Conservation (phyloP, 92 coral and sea anemone species). For the Siderastrea siderea region DNA sequence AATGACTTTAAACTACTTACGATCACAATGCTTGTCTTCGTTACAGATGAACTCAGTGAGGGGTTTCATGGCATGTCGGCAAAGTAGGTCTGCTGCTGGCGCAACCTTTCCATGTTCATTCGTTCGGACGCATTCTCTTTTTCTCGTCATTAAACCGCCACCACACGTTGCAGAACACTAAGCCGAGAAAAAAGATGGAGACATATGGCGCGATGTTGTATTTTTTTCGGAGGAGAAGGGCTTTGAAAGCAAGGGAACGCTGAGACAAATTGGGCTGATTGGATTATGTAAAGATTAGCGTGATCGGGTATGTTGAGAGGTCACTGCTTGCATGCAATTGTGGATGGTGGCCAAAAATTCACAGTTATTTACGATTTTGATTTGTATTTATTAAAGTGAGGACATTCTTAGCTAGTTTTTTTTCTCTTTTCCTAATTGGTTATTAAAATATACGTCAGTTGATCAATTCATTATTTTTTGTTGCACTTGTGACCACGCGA, state of each 20-base stretch:
- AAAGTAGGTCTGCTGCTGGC: neutral
- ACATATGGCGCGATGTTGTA: neutral
- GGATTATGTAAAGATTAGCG: too few species aligned
- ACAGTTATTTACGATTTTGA: too few species aligned
- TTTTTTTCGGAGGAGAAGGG: neutral
- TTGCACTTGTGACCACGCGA: too few species aligned
- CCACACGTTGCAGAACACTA: conserved; percentile 37
- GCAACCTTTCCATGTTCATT: neutral
- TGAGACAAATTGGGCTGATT: too few species aligned
- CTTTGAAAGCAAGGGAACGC: neutral
- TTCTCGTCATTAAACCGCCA: conserved; percentile 16
- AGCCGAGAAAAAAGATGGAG: neutral
- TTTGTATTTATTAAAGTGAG: too few species aligned
- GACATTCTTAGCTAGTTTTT: too few species aligned
- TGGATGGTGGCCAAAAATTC: too few species aligned
- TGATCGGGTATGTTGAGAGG: too few species aligned
- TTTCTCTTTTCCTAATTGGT: too few species aligned
- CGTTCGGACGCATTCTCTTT: neutral
- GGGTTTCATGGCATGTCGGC: conserved; percentile 18
- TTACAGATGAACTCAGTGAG: neutral
- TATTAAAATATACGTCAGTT: too few species aligned
- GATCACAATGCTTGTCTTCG: conserved; percentile 19
- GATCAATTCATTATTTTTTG: too few species aligned
- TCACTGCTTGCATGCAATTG: too few species aligned
- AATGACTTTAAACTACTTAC: neutral